Conservation (phyloP, 2,888 invertebrate genomes). For the Drosophila setosimentum region DNA sequence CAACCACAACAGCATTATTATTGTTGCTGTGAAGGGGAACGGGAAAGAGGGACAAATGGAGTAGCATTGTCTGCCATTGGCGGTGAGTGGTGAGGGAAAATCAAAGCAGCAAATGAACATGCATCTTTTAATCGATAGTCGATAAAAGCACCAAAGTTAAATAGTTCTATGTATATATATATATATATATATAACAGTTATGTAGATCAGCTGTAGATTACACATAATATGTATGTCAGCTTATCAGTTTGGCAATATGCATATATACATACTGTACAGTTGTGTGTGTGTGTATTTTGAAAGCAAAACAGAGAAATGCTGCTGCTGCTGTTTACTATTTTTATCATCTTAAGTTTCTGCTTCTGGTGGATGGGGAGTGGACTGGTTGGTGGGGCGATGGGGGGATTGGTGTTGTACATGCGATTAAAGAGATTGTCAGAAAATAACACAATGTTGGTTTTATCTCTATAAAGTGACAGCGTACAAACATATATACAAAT, state of each 20-base stretch:
- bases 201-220: slow-evolving; percentile 2
- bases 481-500: slow-evolving; percentile 2
- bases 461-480: slow-evolving; percentile 5
- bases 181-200: not conserved
- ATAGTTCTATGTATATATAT: not conserved
- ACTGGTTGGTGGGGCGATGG: not conserved
- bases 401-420: slow-evolving; percentile 13
- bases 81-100: not conserved
- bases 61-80: not conserved
- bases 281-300: not conserved
- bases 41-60: not conserved
- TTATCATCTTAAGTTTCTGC: slow-evolving; percentile 18
- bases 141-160: not conserved
- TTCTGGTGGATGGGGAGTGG: not conserved
- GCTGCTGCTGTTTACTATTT: slow-evolving; percentile 8
- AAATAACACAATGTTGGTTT: slow-evolving; percentile 4
- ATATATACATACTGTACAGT: not conserved
- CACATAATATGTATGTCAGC: slow-evolving; percentile 1
- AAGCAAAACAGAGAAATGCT: slow-evolving; percentile 9
- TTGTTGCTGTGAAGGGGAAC: not conserved
- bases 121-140: not conserved
- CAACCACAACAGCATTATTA: not conserved
- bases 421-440: slow-evolving; percentile 24
- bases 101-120: not conserved
- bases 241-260: slow-evolving; percentile 26